Evolutionary conservation across 2,797 vertebrate genomes (phyloP).

Genomic region (Monodelphis domestica): DNA sequence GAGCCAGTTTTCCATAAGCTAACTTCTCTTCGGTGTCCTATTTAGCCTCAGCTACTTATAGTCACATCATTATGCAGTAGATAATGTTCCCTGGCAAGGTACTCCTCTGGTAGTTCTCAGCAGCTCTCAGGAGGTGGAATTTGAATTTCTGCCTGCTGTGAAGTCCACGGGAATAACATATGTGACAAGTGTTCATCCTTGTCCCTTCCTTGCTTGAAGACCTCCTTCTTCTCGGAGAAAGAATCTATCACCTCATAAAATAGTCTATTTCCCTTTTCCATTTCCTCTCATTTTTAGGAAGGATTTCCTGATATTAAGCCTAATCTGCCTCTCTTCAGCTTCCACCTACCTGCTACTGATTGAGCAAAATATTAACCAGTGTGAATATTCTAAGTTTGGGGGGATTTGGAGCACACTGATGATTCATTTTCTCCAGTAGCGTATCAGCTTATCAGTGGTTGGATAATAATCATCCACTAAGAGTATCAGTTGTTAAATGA

Average conservation of each 20-base stretch:
- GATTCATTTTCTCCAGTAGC: not conserved
- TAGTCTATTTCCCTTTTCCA: not conserved
- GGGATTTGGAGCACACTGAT: not conserved
- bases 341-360: not conserved
- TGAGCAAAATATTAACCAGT: not conserved
- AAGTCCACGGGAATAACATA: not conserved
- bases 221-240: not conserved
- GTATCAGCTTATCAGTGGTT: not conserved
- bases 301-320: not conserved
- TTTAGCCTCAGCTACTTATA: not conserved
- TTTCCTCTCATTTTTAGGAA: not conserved
- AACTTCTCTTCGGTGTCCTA: not conserved
- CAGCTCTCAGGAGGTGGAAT: not conserved
- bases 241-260: not conserved
- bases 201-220: not conserved
- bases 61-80: not conserved
- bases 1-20: not conserved
- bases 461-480: not conserved
- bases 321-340: not conserved
- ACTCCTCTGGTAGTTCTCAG: not conserved
- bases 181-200: not conserved
- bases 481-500: not conserved
- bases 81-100: not conserved
- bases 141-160: not conserved
- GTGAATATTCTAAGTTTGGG: not conserved